Base-by-base conservation (phyloP, 2,113 vertebrate species). In the Vireo altiloquus region DNA sequence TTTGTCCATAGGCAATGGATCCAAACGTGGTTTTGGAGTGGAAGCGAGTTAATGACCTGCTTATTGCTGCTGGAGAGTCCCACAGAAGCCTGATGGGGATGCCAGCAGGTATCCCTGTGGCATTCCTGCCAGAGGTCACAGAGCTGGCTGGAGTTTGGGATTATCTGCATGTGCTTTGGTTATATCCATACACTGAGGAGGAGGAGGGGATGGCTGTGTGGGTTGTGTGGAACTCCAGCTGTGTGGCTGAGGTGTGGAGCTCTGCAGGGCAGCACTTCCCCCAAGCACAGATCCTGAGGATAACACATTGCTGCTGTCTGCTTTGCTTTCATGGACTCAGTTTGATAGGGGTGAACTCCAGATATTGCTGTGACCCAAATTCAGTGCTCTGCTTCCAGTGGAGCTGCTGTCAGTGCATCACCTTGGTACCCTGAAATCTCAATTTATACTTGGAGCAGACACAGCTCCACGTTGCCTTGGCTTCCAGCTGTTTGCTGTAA, bases 111-210 rank as follows among this genome's bases (percentile, higher is more conserved):
- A 9, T 30, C 13, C 28, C 66, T 49, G 3, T 33, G 49, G 77
- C 2, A 3, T 64, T 82, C 42, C 37, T 44, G 82, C 65, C 65
- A 79, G 44, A 53, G 44, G 20, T 10, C 37, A 12, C 17, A 31
- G 79, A 46, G 33, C 42, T 66, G 92, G 30, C 35, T 82, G 86
- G 44, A 68, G 18, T 24, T 74, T 9, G 30, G 86, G 42, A 9
- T 71, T 46, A 17, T 24, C 86, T 52, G 7, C 0, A 0, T n/a
- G 6, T 31, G 52, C 69, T 39, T 56, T 20, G 77, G n/a, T 71
- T 71, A 1, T 6, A 11, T 10, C 18, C 0, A 0, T 17, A n/a
- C 59, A 21, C 13, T 47, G 60, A 46, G 2, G 4, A 15, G 35
- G 79, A 74, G 39, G 17, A 1, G 1, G 71, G 1, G 0, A 9